These are phyloP conservation scores for Illadopsis cleaveri DNA, from an alignment of 2,113 vertebrate species.

Conservation along the genomic window DNA sequence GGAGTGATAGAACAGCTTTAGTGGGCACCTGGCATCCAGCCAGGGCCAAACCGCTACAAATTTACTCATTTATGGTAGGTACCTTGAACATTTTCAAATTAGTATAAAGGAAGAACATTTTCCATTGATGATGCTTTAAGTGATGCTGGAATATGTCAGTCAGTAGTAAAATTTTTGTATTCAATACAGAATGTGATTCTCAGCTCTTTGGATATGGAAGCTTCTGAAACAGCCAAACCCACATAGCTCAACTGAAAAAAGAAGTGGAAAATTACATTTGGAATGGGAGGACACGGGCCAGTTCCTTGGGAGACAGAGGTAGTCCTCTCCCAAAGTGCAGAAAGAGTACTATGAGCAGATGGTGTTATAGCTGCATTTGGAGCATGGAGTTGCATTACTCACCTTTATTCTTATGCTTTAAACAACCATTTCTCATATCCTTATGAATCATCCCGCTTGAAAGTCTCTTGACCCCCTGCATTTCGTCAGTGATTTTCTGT, in stretches of 20 bases:
- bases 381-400: background rate
- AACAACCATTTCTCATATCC: background rate
- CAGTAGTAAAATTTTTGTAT: background rate
- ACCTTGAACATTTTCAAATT: background rate
- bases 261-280: background rate
- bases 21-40: background rate
- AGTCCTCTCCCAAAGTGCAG: background rate
- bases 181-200: background rate
- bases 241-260: background rate
- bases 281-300: background rate
- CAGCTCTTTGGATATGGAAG: background rate
- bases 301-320: background rate
- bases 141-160: background rate
- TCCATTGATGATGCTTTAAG: background rate
- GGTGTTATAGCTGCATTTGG: background rate
- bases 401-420: background rate
- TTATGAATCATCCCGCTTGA: background rate
- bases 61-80: background rate
- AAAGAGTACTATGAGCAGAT: background rate
- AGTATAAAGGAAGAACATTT: background rate
- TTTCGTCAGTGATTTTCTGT: slow-evolving; percentile 8
- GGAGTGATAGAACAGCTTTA: background rate
- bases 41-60: background rate
- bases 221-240: background rate
- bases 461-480: background rate